Evolutionary conservation across 2,113 vertebrate genomes (phyloP).

Genomic region (Etia nguti): DNA sequence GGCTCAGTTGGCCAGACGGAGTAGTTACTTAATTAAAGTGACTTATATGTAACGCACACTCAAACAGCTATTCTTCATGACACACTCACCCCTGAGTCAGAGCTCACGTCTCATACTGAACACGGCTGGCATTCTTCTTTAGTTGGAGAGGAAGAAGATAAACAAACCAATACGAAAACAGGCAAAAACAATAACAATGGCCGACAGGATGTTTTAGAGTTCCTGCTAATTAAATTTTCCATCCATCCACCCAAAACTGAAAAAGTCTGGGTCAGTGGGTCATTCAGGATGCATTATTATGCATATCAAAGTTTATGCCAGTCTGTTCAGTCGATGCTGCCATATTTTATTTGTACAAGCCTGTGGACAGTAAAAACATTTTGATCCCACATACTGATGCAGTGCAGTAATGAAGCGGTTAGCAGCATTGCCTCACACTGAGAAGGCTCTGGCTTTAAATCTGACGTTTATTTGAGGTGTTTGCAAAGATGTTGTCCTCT

Average conservation of each 20-base stretch:
- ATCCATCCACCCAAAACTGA: background rate
- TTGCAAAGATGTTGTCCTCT: background rate
- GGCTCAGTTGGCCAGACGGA: conserved; percentile 46
- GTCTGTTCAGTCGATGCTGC: background rate
- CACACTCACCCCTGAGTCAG: background rate
- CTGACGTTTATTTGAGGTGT: background rate
- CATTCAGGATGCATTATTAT: background rate
- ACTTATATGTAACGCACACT: conserved; percentile 28
- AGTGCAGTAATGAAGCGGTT: background rate
- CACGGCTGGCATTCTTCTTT: background rate
- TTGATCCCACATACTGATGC: background rate
- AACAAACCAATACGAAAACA: background rate
- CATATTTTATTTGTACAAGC: background rate
- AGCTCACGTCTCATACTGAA: background rate
- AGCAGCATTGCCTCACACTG: background rate
- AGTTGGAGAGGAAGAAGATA: background rate
- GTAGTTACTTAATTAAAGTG: conserved; percentile 60
- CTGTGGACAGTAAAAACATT: background rate
- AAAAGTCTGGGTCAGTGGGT: background rate
- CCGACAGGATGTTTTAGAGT: background rate
- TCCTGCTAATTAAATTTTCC: background rate
- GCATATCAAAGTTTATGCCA: background rate
- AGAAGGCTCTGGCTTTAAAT: background rate
- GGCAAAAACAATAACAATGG: background rate
- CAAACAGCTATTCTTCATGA: background rate